Base-by-base conservation (phyloP, 2,113 vertebrate genomes). In the Lutjanus erythropterus region DNA sequence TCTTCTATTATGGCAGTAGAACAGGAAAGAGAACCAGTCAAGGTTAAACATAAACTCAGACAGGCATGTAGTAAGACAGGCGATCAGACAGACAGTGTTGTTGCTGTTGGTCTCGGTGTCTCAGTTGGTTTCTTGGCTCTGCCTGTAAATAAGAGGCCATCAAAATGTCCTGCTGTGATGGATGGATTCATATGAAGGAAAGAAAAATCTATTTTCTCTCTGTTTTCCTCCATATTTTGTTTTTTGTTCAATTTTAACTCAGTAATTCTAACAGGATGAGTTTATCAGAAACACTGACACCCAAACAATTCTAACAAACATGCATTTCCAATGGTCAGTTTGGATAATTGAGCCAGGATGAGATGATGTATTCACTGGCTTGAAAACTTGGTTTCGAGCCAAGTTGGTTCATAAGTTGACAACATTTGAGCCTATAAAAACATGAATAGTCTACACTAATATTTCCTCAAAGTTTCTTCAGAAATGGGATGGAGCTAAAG, bases 91-190 rank as follows among this genome's bases (percentile, higher is more conserved):
- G 35, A 53, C 21, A 16, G n/a, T 16, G 3, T 4, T 12, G 7
- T 7, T 14, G 25, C 27, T 9, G 10, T 8, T 35, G 21, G 1
- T 21, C 6, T n/a, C 29, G 3, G 16, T 25, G 66, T 71, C 72
- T 52, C 47, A 37, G 46, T 71, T 39, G 64, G 49, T 70, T 50
- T 79, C 58, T 65, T 60, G 15, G 27, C 47, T 76, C 67, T 19
- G 35, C 37, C 37, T 46, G 44, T 59, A 39, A 67, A 75, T 33
- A 60, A 1, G 65, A 55, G 9, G 33, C 23, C 4, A 61, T 50
- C 9, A 62, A 49, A 84, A 53, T 4, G 67, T 79, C 62, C 39
- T 23, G 31, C 47, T 35, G 37, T 84, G 77, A 83, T 86, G 66
- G 66, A 83, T 61, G 71, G 52, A 60, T 46, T 58, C 77, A 37